Evolutionary conservation across 2,113 vertebrate species (phyloP).

Genomic region (Cavia aperea): DNA sequence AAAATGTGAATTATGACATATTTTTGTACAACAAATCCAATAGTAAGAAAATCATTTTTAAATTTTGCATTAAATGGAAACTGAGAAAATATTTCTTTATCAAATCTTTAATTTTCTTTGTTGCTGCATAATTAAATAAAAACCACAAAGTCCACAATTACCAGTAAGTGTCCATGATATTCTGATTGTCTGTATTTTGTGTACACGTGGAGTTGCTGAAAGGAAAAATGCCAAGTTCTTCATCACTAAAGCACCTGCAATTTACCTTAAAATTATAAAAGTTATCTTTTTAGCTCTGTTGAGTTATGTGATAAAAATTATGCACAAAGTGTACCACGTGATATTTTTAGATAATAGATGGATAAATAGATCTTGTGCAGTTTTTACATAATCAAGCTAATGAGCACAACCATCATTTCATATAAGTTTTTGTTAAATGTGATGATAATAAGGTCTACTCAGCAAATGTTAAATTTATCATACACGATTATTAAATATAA

Average conservation of each 20-base stretch:
- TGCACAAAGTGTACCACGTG: not conserved
- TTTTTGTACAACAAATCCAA: no score
- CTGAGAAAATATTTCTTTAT: not conserved
- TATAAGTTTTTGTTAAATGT: not conserved
- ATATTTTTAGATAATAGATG: not conserved
- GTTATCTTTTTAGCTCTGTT: not conserved
- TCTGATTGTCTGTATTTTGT: not conserved
- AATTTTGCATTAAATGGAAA: not conserved
- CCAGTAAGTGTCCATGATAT: not conserved
- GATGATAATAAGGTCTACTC: not conserved
- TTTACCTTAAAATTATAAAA: not conserved
- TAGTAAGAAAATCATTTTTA: no score
- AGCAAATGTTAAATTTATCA: not conserved
- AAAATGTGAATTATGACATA: no score
- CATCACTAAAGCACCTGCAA: not conserved
- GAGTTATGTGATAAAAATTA: not conserved
- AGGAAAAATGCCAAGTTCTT: not conserved
- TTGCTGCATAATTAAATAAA: not conserved
- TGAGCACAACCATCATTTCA: not conserved
- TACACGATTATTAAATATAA: not conserved
- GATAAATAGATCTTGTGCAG: not conserved
- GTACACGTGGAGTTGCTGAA: not conserved
- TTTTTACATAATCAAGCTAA: not conserved
- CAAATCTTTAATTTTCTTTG: not conserved
- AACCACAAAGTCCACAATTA: not conserved